A percentile compares a stretch with the other conserved stretches of the same genome.
Conservation (phyloP, 2,797 vertebrate genomes). For the Heterohyrax brucei region DNA sequence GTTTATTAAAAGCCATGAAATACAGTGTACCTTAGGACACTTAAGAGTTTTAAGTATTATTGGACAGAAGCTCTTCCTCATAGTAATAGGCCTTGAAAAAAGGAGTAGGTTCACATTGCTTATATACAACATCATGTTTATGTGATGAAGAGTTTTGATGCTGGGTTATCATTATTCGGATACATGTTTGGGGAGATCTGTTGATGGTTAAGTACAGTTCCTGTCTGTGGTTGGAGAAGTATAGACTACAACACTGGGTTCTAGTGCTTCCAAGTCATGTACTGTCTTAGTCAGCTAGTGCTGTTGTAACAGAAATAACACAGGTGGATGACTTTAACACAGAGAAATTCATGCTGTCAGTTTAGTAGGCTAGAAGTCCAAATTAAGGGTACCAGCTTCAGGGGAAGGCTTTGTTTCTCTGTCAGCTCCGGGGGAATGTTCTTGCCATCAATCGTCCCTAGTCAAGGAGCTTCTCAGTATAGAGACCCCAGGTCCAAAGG, state of each 20-base stretch:
- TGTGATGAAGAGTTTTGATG: background rate
- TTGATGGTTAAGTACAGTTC: slow-evolving; percentile 2
- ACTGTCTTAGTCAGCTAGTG: too few relatives aligned
- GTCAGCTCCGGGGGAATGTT: too few relatives aligned
- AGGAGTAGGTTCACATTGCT: background rate
- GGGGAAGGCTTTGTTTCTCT: too few relatives aligned
- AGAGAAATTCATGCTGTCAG: too few relatives aligned
- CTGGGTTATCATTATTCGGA: background rate
- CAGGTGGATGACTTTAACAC: too few relatives aligned
- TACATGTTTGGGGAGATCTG: background rate
- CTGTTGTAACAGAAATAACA: too few relatives aligned
- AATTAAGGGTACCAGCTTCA: too few relatives aligned
- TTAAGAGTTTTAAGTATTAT: background rate
- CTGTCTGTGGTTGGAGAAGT: background rate
- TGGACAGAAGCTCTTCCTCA: slow-evolving; percentile 23
- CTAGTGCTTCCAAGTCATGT: background rate
- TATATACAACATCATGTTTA: background rate
- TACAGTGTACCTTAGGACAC: background rate
- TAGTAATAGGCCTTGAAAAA: background rate
- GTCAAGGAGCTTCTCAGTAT: too few relatives aligned
- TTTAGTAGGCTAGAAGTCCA: too few relatives aligned
- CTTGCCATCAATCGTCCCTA: too few relatives aligned
- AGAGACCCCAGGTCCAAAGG: too few relatives aligned
- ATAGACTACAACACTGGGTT: background rate
- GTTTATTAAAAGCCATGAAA: slow-evolving; percentile 36